Percentiles rank a stretch among this genome's conserved stretches.
Evolutionary conservation across 2,797 vertebrate genomes (phyloP).

Genomic region (Eospalax fontanierii): DNA sequence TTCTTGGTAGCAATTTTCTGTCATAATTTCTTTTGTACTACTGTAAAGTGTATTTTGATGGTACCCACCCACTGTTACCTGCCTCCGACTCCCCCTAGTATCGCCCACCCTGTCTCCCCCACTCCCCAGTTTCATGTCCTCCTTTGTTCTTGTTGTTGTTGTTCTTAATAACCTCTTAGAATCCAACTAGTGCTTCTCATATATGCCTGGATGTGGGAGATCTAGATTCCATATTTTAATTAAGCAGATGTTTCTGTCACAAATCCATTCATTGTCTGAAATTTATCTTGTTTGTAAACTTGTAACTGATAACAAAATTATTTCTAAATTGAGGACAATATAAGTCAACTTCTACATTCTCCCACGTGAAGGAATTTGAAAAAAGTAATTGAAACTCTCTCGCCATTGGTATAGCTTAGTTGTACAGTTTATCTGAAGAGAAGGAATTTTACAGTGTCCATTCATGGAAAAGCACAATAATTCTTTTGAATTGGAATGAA

Average conservation of each 20-base stretch:
- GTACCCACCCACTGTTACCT: not conserved
- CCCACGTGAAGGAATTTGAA: constrained; percentile 29
- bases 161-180: not conserved
- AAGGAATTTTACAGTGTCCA: not conserved
- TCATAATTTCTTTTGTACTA: not conserved
- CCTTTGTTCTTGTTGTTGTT: too few relatives aligned
- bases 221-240: not conserved
- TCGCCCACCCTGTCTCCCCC: too few relatives aligned
- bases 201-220: not conserved
- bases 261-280: constrained; percentile 7
- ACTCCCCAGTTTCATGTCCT: not conserved
- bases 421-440: not conserved
- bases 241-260: constrained; percentile 15
- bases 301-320: not conserved
- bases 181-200: not conserved
- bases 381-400: constrained; percentile 23
- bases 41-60: not conserved
- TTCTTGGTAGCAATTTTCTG: not conserved
- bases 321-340: constrained; percentile 12
- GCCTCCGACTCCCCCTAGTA: not conserved
- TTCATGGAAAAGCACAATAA: not conserved
- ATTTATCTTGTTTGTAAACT: constrained; percentile 32
- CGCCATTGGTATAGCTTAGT: not conserved
- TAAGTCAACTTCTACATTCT: not conserved
- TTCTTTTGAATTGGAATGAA: not conserved